phyloP scores from a whole-genome alignment of 2,113 vertebrate species.

The Microcebus ravelobensis region DNA sequence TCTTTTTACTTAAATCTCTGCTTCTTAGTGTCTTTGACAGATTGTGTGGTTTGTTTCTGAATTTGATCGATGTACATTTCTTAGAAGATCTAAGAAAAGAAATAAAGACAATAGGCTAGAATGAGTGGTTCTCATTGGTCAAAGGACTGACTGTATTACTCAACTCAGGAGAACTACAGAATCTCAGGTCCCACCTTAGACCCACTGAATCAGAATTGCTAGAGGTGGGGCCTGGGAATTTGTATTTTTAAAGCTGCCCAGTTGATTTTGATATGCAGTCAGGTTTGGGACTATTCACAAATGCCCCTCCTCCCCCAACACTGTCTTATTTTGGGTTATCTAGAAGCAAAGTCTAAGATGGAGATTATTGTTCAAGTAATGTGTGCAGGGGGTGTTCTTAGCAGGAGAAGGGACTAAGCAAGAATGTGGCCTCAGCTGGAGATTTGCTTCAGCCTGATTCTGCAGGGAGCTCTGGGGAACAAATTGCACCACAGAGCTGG shows the following conservation, averaged over 20 bases:
- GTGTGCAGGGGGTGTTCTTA: neutral
- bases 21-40: slow-evolving; percentile 32
- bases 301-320: neutral
- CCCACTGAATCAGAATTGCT: neutral
- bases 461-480: neutral
- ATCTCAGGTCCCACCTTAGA: neutral
- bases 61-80: slow-evolving; percentile 39
- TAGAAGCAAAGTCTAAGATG: neutral
- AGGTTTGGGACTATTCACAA: neutral
- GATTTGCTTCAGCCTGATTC: neutral
- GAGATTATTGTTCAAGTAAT: neutral
- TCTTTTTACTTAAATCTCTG: slow-evolving; percentile 20
- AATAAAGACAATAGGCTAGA: neutral
- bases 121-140: neutral
- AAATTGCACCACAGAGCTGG: neutral
- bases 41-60: slow-evolving; percentile 6
- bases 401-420: neutral
- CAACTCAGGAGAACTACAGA: neutral
- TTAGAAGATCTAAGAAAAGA: slow-evolving; percentile 17
- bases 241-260: neutral
- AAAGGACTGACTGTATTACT: neutral
- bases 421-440: neutral
- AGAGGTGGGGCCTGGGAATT: neutral
- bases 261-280: neutral
- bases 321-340: neutral